Evolutionary conservation across 2,113 vertebrate genomes (phyloP).

Genomic region (Eleginops maclovinus): DNA sequence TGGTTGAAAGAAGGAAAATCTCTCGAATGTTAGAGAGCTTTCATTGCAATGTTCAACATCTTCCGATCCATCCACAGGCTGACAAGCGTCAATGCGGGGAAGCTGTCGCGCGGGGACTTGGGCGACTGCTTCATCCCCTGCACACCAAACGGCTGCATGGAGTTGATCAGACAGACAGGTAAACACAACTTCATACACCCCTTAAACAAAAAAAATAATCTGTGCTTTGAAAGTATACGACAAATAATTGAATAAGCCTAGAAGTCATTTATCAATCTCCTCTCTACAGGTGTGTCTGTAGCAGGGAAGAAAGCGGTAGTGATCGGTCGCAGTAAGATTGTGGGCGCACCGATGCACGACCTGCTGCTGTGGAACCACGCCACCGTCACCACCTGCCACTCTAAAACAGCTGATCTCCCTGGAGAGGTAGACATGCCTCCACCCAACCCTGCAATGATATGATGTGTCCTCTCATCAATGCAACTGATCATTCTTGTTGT

Average conservation of each 20-base stretch:
- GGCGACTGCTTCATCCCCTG: conserved; percentile 96
- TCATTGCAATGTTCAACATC: neutral
- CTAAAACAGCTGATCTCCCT: conserved; percentile 89
- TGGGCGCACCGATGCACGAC: conserved; percentile 97
- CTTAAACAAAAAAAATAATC: neutral
- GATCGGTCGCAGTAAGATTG: conserved; percentile 97
- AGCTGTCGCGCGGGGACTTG: conserved; percentile 94
- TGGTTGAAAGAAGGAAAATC: neutral
- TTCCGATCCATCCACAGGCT: conserved; percentile 81
- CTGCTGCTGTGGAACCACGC: conserved; percentile 96
- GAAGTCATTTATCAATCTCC: neutral
- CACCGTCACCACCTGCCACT: conserved; percentile 97
- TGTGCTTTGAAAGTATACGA: neutral
- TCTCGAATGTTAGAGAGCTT: neutral
- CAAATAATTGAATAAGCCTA: neutral
- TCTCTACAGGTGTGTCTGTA: conserved; percentile 87
- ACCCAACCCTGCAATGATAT: no score
- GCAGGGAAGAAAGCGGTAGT: conserved; percentile 93
- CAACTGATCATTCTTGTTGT: neutral
- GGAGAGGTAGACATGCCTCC: conserved; percentile 84
- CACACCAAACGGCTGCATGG: conserved; percentile 97
- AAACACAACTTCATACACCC: neutral
- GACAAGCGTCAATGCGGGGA: conserved; percentile 95
- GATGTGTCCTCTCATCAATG: neutral
- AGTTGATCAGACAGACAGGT: conserved; percentile 95